Conservation (phyloP, 2,113 vertebrate genomes). For the Pristiophorus japonicus region DNA sequence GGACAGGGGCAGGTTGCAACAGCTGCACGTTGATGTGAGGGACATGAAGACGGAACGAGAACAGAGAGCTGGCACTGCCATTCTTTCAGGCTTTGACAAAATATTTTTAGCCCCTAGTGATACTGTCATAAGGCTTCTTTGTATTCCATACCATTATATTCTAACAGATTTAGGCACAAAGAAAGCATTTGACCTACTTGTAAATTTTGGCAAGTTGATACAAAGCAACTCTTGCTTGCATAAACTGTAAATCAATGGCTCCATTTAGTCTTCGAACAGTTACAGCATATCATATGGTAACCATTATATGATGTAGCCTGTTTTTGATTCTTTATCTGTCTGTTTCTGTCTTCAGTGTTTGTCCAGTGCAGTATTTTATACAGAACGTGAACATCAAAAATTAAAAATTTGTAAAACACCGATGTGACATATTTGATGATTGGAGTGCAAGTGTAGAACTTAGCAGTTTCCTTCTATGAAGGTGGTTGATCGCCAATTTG, state of each 20-base stretch:
- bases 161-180: background rate
- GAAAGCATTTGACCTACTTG: slow-evolving; percentile 2
- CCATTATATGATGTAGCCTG: background rate
- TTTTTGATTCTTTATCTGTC: background rate
- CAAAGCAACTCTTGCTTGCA: background rate
- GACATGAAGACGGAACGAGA: background rate
- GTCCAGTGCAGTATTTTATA: background rate
- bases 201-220: background rate
- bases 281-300: background rate
- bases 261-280: background rate
- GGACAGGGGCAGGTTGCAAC: slow-evolving; percentile 15
- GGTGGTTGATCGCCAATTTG: background rate
- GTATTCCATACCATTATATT: background rate
- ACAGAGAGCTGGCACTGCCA: background rate
- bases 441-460: background rate
- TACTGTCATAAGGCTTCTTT: background rate
- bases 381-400: background rate
- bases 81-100: background rate
- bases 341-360: background rate
- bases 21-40: background rate
- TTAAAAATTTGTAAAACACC: background rate
- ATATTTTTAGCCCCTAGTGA: background rate
- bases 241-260: background rate
- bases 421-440: background rate
- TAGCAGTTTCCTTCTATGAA: background rate